Conservation (phyloP, 2,888 invertebrate species). For the Cantharis rufa region DNA sequence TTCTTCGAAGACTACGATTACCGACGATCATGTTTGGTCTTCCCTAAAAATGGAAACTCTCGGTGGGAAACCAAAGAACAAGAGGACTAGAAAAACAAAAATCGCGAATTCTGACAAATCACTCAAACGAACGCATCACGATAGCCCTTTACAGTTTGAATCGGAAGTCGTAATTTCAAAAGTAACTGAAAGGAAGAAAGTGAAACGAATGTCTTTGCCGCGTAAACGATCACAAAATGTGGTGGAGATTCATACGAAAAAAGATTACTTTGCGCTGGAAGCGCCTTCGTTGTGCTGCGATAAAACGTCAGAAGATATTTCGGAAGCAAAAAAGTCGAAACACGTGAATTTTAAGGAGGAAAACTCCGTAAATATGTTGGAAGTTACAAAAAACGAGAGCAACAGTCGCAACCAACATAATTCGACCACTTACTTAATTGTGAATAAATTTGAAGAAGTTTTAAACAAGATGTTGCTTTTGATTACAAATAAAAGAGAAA, state of each 20-base stretch:
- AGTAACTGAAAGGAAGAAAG: not conserved
- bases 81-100: not conserved
- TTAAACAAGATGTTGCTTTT: not conserved
- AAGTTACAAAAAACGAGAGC: not conserved
- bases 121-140: not conserved
- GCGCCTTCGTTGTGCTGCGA: not conserved
- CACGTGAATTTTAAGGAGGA: not conserved
- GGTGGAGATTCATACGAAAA: not conserved
- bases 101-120: not conserved
- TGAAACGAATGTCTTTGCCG: not conserved
- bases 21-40: not conserved
- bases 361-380: not conserved
- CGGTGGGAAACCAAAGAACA: not conserved
- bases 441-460: not conserved
- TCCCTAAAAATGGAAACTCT: not conserved
- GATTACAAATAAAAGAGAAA: not conserved
- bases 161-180: not conserved
- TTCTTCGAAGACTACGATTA: not conserved
- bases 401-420: not conserved
- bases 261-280: not conserved
- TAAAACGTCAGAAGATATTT: not conserved
- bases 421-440: not conserved
- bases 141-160: not conserved
- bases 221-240: not conserved
- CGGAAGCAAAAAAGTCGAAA: not conserved